Evolutionary conservation across 2,888 invertebrate genomes (phyloP), one percentile per base, ranked within the genome.

Genomic region (Yponomeuta evonymella): DNA sequence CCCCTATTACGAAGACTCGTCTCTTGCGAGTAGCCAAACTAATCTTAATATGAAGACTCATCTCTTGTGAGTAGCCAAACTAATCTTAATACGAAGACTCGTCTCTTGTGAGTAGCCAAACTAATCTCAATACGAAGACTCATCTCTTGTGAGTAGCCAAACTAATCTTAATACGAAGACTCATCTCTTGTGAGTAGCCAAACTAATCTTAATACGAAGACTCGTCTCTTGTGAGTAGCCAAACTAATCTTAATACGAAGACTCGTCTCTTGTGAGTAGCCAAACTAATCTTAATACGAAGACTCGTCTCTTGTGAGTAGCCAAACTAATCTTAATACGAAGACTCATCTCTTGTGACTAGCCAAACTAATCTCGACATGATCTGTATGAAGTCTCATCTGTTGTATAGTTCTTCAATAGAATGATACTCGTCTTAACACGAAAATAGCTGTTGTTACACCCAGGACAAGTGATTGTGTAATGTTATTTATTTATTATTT

Each of bases 231-330:
- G 23, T 23, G 23, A 23, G 23, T 23, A 23, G 23, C 23, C 23
- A 23, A 23, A 23, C 23, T 23, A 23, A 23, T 23, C 23, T 23
- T 0, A 23, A 23, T 1, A 23, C 23, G 23, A 23, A 23, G 23
- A 23, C 23, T 23, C 23, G 1, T 23, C 23, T 23, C 23, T 23
- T 23, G 23, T 23, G 23, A 23, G 23, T 23, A 23, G 23, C 23
- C 23, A 23, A 0, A 23, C 23, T 23, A 23, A 23, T 23, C 23
- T 23, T 0, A 23, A 81, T 0, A 80, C 89, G 0, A 78, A 80
- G 23, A 79, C 80, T 0, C 90, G 90, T 63, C 83, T 86, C 82
- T 84, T 64, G 64, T 64, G 8, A 64, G 64, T 64, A 15, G 9
- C 9, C 23, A 23, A 2, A 67, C 33, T 36, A 67, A 43, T 11